phyloP scores from a whole-genome alignment of 2,888 invertebrate genomes.

The Apotomis turbidana region DNA sequence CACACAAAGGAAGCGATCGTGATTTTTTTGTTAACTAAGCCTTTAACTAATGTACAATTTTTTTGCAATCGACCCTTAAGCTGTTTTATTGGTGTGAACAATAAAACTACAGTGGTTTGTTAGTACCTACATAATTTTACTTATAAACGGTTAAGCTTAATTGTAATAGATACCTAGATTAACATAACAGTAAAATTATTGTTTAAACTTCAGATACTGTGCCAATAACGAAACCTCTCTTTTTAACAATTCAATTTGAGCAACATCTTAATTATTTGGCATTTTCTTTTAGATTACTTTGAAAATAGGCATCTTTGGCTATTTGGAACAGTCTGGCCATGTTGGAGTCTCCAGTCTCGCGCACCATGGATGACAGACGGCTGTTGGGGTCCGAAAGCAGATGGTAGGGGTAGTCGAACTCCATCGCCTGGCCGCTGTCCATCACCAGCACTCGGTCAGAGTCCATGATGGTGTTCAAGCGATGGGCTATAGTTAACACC shows the following conservation, averaged over 20 bases:
- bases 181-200: neutral
- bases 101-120: neutral
- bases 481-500: constrained; percentile 95
- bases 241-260: neutral
- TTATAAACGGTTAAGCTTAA: neutral
- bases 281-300: constrained; percentile 29
- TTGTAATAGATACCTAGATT: neutral
- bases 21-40: too few relatives aligned
- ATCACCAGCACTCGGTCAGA: constrained; percentile 90
- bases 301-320: constrained; percentile 46
- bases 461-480: constrained; percentile 96
- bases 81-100: neutral
- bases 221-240: neutral
- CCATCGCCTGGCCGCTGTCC: constrained; percentile 84
- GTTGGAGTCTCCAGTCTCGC: constrained; percentile 82
- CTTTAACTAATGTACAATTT: too few relatives aligned
- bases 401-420: constrained; percentile 87
- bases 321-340: constrained; percentile 77
- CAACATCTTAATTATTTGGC: neutral
- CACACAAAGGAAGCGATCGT: too few relatives aligned
- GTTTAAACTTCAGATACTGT: neutral
- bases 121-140: neutral
- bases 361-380: constrained; percentile 82
- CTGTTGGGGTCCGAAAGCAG: constrained; percentile 81
- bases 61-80: too few relatives aligned